A percentile compares a stretch with the other conserved stretches of the same genome.
phyloP scores from a whole-genome alignment of 2,113 vertebrate genomes.

The Oryzias curvinotus region DNA sequence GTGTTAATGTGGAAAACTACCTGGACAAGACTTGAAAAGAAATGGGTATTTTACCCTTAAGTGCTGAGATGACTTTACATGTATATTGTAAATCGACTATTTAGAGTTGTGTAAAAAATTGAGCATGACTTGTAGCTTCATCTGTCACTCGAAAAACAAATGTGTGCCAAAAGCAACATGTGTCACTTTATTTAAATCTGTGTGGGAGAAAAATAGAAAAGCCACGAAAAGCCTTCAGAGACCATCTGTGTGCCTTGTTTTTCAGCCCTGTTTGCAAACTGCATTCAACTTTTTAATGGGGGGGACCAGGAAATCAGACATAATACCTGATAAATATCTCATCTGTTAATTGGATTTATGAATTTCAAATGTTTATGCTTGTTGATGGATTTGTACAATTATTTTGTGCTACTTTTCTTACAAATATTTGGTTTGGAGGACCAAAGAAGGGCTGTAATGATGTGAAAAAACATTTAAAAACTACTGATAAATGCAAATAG shows the following conservation, averaged over 20 bases:
- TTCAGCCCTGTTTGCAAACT: conserved; percentile 42
- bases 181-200: conserved; percentile 20
- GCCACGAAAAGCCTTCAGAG: not conserved
- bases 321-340: conserved; percentile 22
- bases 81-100: conserved; percentile 42
- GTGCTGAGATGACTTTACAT: conserved; percentile 20
- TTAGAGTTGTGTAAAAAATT: conserved; percentile 29
- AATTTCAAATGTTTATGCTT: conserved; percentile 29
- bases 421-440: conserved; percentile 60
- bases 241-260: conserved; percentile 41
- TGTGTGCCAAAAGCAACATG: conserved; percentile 44
- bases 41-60: conserved; percentile 39
- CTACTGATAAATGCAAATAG: conserved; percentile 72
- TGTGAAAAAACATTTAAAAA: conserved; percentile 51
- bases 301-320: conserved; percentile 7
- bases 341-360: conserved; percentile 28
- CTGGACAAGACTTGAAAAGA: conserved; percentile 58
- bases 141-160: conserved; percentile 17
- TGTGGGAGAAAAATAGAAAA: too few relatives aligned
- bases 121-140: conserved; percentile 15
- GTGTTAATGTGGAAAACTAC: conserved; percentile 32
- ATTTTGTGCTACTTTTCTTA: conserved; percentile 33
- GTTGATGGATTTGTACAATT: conserved; percentile 30
- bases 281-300: conserved; percentile 2
- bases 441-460: conserved; percentile 36